phyloP scores from a whole-genome alignment of 2,888 invertebrate species.

The Drosophila anceps region DNA sequence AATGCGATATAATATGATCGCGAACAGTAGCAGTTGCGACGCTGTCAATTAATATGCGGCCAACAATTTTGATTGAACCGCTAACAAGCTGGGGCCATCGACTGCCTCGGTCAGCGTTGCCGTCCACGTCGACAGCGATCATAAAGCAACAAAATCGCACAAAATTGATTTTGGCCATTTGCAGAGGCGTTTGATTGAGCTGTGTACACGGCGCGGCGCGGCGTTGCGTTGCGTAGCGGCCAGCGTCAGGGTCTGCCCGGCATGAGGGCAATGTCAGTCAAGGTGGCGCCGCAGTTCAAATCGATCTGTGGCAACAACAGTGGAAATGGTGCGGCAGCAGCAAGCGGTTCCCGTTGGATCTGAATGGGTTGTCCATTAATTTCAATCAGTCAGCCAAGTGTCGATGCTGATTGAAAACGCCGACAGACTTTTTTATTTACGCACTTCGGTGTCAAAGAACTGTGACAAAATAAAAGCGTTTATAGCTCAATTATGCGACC shows the following conservation, averaged over 20 bases:
- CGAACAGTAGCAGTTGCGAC: slow-evolving; percentile 45
- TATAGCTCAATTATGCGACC: slow-evolving; percentile 45
- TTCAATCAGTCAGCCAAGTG: slow-evolving; percentile 36
- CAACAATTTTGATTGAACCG: slow-evolving; percentile 70
- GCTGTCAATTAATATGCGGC: slow-evolving; percentile 72
- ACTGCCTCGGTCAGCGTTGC: slow-evolving; percentile 7
- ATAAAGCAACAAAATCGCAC: slow-evolving; percentile 64
- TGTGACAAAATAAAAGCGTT: slow-evolving; percentile 29
- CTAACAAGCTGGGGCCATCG: slow-evolving; percentile 52
- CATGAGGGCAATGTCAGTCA: slow-evolving; percentile 44
- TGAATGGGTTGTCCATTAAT: slow-evolving; percentile 54
- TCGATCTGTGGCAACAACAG: slow-evolving; percentile 17
- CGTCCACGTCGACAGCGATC: slow-evolving; percentile 19
- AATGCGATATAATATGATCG: slow-evolving; percentile 60
- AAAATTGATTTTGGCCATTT: slow-evolving; percentile 73
- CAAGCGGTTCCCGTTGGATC: slow-evolving; percentile 27
- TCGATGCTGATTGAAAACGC: slow-evolving; percentile 65
- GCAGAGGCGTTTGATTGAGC: slow-evolving; percentile 49
- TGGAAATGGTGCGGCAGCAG: slow-evolving; percentile 4
- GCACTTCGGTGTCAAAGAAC: slow-evolving; percentile 53
- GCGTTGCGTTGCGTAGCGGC: slow-evolving; percentile 30
- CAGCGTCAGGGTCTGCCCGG: slow-evolving; percentile 37
- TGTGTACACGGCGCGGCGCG: slow-evolving; percentile 25
- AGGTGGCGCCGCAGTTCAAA: slow-evolving; percentile 43
- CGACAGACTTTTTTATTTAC: slow-evolving; percentile 59